Conservation (phyloP, 2,888 invertebrate species). For the Trachelus troglodyta region DNA sequence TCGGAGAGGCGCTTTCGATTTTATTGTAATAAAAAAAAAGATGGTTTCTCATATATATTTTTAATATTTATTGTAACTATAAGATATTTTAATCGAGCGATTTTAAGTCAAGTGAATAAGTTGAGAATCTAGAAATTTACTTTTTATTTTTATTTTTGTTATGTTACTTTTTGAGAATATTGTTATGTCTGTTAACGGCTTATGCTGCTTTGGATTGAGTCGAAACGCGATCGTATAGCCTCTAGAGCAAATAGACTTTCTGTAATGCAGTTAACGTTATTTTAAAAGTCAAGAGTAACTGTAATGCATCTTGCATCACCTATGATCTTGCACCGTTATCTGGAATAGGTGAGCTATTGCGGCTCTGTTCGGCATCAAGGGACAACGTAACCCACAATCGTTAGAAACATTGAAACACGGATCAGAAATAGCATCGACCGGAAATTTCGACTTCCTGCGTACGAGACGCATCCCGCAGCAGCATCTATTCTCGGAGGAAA, state of each 20-base stretch:
- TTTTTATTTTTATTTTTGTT: background rate
- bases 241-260: background rate
- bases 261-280: background rate
- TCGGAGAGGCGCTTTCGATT: background rate
- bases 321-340: constrained; percentile 60
- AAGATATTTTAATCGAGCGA: no score
- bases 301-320: constrained; percentile 58
- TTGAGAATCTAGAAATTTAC: background rate
- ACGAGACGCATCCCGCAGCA: constrained; percentile 26
- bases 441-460: constrained; percentile 30
- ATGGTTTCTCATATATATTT: background rate
- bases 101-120: background rate
- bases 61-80: background rate
- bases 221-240: background rate
- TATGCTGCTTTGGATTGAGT: background rate
- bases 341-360: constrained; percentile 31
- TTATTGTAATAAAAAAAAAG: background rate
- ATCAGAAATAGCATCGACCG: constrained; percentile 33
- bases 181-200: background rate
- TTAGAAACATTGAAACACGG: constrained; percentile 1
- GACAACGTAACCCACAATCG: constrained; percentile 22
- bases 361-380: constrained; percentile 31
- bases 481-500: constrained; percentile 30
- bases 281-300: constrained; percentile 41
- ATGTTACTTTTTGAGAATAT: background rate